Conservation (phyloP, 2,888 invertebrate genomes). For the Laspeyria flexula region DNA sequence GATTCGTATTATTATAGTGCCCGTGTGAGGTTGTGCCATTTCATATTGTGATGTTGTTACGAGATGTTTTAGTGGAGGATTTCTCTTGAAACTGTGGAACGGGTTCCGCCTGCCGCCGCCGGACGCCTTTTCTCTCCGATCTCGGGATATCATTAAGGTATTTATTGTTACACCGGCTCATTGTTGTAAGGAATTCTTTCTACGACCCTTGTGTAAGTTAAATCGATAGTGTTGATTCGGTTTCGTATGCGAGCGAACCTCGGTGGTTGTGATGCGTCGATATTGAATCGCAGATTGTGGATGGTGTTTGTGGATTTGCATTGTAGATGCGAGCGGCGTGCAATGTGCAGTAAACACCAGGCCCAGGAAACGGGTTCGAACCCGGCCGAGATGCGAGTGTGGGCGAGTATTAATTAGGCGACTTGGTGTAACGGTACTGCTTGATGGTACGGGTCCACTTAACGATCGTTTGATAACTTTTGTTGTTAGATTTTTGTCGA, state of each 20-base stretch:
- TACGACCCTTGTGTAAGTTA: constrained; percentile 75
- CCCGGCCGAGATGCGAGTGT: constrained; percentile 58
- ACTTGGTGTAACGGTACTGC: constrained; percentile 65
- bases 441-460: constrained; percentile 56
- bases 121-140: constrained; percentile 82
- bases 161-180: constrained; percentile 85
- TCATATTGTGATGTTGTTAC: constrained; percentile 76
- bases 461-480: constrained; percentile 76
- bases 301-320: constrained; percentile 77
- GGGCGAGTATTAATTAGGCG: constrained; percentile 80
- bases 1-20: constrained; percentile 74
- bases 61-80: constrained; percentile 80
- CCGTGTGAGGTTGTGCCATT: constrained; percentile 80
- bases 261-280: constrained; percentile 62
- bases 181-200: constrained; percentile 85
- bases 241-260: constrained; percentile 59
- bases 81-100: constrained; percentile 78
- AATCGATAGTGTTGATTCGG: constrained; percentile 78
- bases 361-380: constrained; percentile 66
- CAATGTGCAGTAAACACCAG: constrained; percentile 64
- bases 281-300: constrained; percentile 71
- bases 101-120: constrained; percentile 74
- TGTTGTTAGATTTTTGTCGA: constrained; percentile 60
- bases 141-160: constrained; percentile 86
- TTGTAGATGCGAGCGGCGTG: constrained; percentile 76